phyloP scores from a whole-genome alignment of 2,113 vertebrate genomes.

The Phalacrocorax carbo region DNA sequence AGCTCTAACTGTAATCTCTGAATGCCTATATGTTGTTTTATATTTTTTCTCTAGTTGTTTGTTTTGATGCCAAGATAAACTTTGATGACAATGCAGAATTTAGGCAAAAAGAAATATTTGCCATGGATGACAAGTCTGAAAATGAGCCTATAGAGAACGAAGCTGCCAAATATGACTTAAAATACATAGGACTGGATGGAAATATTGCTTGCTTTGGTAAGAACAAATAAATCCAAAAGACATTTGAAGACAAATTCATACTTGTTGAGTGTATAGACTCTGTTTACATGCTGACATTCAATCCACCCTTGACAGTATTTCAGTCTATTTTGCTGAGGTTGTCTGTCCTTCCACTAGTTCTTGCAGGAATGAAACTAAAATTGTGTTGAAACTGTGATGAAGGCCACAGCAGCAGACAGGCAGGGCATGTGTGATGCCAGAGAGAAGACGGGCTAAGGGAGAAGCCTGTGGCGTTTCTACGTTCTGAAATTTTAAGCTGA shows the following conservation, averaged over 20 bases:
- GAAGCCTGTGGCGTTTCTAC: not conserved
- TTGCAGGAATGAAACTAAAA: not conserved
- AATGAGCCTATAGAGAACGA: slow-evolving; percentile 92
- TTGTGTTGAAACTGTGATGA: not conserved
- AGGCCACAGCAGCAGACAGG: not conserved
- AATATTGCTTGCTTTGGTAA: slow-evolving; percentile 99
- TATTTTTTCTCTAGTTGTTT: slow-evolving; percentile 83
- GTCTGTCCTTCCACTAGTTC: not conserved
- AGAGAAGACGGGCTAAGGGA: not conserved
- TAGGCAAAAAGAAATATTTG: slow-evolving; percentile 95
- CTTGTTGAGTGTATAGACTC: not conserved
- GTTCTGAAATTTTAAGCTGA: not conserved
- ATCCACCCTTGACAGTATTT: not conserved
- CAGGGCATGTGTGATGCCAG: not conserved
- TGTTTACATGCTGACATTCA: not conserved
- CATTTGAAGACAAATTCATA: not conserved
- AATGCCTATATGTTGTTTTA: not conserved
- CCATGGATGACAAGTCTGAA: slow-evolving; percentile 93
- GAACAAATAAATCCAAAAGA: slow-evolving; percentile 28
- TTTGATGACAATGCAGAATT: slow-evolving; percentile 99
- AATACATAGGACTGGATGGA: slow-evolving; percentile 96
- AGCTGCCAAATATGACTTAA: slow-evolving; percentile 94
- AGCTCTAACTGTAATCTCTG: not conserved
- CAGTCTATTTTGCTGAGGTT: not conserved
- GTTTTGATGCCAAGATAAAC: slow-evolving; percentile 99